Conservation (phyloP, 2,797 vertebrate species). For the Aplochiton taeniatus region DNA sequence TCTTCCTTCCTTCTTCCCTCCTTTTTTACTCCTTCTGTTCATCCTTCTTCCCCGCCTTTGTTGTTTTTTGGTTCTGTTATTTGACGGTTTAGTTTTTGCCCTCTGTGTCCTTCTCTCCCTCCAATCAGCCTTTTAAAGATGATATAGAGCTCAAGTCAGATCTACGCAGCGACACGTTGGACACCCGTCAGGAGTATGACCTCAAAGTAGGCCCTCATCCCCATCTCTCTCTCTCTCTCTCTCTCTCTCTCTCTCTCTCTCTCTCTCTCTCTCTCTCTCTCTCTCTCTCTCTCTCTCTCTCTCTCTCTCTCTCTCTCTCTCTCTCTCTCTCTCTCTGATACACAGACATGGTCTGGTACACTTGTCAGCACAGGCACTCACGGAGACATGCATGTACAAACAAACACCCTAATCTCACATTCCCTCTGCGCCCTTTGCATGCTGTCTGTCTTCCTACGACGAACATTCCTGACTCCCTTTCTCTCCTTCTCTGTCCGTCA, state of each 20-base stretch:
- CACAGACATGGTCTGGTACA: conserved; percentile 4
- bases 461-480: neutral
- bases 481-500: conserved; percentile 15
- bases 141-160: conserved; percentile 95
- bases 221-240: conserved; percentile 7
- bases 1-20: conserved; percentile 51
- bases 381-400: neutral
- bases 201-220: conserved; percentile 87
- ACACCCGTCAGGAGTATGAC: conserved; percentile 93
- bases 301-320: neutral
- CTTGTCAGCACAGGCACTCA: neutral
- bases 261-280: too few species aligned
- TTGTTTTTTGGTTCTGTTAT: conserved; percentile 56
- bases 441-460: neutral
- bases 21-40: conserved; percentile 38
- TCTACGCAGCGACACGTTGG: conserved; percentile 89
- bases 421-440: neutral
- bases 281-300: too few species aligned
- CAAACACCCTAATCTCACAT: neutral
- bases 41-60: conserved; percentile 29
- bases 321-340: neutral
- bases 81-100: conserved; percentile 84
- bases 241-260: neutral
- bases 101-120: conserved; percentile 79
- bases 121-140: conserved; percentile 92